Percentiles rank a stretch among this genome's conserved stretches.
Conservation (phyloP, 2,113 vertebrate species). For the Ceratotherium simum region DNA sequence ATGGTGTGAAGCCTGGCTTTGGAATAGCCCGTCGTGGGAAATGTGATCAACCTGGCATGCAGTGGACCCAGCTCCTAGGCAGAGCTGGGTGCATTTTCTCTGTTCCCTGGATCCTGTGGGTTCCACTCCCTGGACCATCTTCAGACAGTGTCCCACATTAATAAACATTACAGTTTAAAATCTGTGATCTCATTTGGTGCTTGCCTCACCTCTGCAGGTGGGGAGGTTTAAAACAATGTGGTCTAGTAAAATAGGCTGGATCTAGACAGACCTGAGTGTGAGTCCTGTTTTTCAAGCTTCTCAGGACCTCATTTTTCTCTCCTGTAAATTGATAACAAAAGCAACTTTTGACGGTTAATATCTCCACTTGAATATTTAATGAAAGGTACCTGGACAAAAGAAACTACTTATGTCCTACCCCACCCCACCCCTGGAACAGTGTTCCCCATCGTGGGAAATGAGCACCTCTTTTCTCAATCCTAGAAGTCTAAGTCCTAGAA, state of each 20-base stretch:
- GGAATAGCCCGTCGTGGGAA: neutral
- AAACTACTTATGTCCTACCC: neutral
- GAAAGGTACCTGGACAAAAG: neutral
- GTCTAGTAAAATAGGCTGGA: neutral
- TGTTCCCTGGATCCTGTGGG: neutral
- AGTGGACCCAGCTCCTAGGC: neutral
- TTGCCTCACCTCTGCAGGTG: neutral
- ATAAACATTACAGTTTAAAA: neutral
- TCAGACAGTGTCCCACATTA: neutral
- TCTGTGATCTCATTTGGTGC: neutral
- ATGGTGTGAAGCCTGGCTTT: neutral
- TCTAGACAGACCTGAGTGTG: neutral
- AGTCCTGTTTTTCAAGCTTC: neutral
- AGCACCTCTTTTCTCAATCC: neutral
- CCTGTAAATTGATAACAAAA: neutral
- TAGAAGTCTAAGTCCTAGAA: neutral
- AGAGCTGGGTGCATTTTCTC: neutral
- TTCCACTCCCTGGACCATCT: neutral
- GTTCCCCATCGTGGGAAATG: too few species aligned
- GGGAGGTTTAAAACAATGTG: neutral
- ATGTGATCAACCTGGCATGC: neutral
- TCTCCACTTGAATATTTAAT: neutral
- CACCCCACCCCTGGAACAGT: fast-evolving
- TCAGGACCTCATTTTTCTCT: neutral
- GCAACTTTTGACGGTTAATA: neutral